A percentile compares a stretch with the other conserved stretches of the same genome.
phyloP scores from a whole-genome alignment of 2,113 vertebrate genomes.

The Pomatorhinus ruficollis region DNA sequence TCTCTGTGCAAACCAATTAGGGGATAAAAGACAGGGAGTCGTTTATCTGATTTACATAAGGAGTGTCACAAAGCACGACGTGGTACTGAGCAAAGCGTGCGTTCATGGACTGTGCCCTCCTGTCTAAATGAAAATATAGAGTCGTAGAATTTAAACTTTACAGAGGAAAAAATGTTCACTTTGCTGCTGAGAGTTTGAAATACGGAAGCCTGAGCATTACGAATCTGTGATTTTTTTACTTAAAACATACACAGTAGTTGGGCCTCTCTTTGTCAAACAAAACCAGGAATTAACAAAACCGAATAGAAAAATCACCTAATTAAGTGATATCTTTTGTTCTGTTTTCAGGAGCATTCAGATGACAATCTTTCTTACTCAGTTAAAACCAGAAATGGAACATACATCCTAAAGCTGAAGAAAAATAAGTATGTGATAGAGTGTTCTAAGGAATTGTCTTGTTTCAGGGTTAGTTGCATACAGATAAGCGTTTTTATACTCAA shows the following conservation, averaged over 20 bases:
- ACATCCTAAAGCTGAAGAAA: slow-evolving; percentile 64
- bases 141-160: background rate
- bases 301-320: background rate
- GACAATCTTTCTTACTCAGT: slow-evolving; percentile 62
- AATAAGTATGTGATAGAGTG: slow-evolving; percentile 63
- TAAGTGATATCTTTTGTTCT: background rate
- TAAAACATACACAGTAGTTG: background rate
- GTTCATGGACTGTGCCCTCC: background rate
- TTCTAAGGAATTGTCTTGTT: background rate
- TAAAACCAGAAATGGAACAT: slow-evolving; percentile 61
- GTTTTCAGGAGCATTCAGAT: slow-evolving; percentile 53
- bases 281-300: background rate
- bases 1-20: background rate
- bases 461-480: background rate
- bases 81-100: background rate
- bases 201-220: background rate
- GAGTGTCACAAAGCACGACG: background rate
- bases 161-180: background rate
- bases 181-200: background rate
- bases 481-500: background rate
- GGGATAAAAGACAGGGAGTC: background rate
- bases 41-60: background rate
- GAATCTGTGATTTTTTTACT: background rate
- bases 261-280: background rate
- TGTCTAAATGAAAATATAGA: background rate